Conservation (phyloP, 2,797 vertebrate species). For the Lerista edwardsae region DNA sequence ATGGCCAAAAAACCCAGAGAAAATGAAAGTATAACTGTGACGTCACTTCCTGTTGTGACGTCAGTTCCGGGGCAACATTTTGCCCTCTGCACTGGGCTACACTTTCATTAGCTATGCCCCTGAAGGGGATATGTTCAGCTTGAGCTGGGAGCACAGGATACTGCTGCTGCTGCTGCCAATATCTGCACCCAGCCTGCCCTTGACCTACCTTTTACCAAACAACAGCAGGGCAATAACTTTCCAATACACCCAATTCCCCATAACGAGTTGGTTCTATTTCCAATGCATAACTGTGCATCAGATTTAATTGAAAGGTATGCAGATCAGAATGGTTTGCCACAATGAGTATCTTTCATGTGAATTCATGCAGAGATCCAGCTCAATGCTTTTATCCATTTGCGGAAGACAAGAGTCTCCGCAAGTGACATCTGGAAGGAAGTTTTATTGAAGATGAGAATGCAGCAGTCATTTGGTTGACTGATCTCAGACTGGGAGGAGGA, state of each 20-base stretch:
- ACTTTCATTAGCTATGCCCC: too few species aligned
- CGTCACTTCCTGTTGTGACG: too few species aligned
- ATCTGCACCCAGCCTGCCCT: too few species aligned
- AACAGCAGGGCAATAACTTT: not conserved
- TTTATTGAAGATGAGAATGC: not conserved
- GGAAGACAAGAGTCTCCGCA: not conserved
- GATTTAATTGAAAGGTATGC: not conserved
- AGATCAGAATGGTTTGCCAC: not conserved
- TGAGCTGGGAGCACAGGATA: too few species aligned
- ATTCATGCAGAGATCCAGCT: not conserved
- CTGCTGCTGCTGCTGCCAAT: too few species aligned
- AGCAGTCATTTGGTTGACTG: not conserved
- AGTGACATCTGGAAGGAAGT: not conserved
- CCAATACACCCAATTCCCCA: not conserved
- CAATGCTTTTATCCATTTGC: not conserved
- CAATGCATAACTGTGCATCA: not conserved
- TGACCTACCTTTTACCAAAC: too few species aligned
- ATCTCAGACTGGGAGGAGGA: not conserved
- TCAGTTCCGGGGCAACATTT: too few species aligned
- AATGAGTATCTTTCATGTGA: not conserved
- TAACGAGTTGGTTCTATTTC: not conserved
- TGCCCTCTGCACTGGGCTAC: too few species aligned
- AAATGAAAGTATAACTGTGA: too few species aligned
- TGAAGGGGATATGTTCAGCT: too few species aligned
- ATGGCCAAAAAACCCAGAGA: too few species aligned